Evolutionary conservation across 2,113 vertebrate genomes (phyloP).

Genomic region (Amphiprion percula): DNA sequence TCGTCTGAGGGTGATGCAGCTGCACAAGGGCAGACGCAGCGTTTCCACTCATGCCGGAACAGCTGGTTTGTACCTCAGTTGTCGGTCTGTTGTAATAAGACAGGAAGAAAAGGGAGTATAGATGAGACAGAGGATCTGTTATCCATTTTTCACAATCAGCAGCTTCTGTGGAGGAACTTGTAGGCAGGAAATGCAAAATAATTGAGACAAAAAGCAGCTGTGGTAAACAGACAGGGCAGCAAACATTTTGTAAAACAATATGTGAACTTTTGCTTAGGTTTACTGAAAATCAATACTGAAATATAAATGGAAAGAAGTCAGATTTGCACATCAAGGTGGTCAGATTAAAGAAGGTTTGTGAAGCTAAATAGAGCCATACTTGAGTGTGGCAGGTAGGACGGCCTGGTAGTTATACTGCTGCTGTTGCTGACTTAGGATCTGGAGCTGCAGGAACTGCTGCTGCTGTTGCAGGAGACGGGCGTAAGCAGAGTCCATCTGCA

Average conservation of each 20-base stretch:
- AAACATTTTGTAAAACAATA: constrained; percentile 9
- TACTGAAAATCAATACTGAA: constrained; percentile 15
- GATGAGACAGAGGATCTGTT: constrained; percentile 38
- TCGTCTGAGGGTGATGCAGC: constrained; percentile 75
- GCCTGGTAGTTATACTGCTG: constrained; percentile 94
- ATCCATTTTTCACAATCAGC: constrained; percentile 72
- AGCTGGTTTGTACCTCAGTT: constrained; percentile 88
- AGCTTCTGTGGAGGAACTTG: constrained; percentile 59
- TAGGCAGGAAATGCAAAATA: constrained; percentile 49
- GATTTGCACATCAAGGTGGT: neutral
- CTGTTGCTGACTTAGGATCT: constrained; percentile 98
- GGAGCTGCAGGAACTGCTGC: constrained; percentile 98
- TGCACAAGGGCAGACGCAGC: constrained; percentile 73
- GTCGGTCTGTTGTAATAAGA: constrained; percentile 76
- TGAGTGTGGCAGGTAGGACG: constrained; percentile 87
- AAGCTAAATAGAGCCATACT: constrained; percentile 84
- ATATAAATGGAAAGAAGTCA: neutral
- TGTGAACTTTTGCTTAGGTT: constrained; percentile 8
- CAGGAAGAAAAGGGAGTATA: constrained; percentile 44
- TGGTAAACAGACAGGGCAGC: constrained; percentile 34
- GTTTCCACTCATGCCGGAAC: constrained; percentile 74
- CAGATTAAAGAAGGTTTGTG: constrained; percentile 10
- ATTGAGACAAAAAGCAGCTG: constrained; percentile 60
- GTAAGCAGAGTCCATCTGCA: constrained; percentile 96
- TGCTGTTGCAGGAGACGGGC: constrained; percentile 96